Evolutionary conservation across 2,113 vertebrate species (phyloP).

Genomic region (Upupa epops): DNA sequence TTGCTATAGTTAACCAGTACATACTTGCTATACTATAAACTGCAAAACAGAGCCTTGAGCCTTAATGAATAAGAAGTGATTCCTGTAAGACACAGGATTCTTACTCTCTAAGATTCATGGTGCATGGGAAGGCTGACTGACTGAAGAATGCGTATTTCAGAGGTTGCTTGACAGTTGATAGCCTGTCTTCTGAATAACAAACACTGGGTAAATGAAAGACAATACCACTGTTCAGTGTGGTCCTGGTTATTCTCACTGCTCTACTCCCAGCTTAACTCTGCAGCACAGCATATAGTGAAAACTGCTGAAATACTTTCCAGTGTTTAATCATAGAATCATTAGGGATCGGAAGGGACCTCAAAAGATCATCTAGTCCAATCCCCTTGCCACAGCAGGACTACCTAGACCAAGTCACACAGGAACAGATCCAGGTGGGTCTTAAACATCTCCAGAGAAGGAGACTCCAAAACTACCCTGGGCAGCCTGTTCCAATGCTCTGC

Average conservation of each 20-base stretch:
- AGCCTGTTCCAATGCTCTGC: too few relatives aligned
- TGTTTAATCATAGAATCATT: not conserved
- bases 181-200: not conserved
- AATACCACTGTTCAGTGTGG: not conserved
- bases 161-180: not conserved
- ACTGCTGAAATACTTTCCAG: not conserved
- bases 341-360: too few relatives aligned
- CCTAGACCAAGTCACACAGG: too few relatives aligned
- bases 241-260: not conserved
- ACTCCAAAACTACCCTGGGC: too few relatives aligned
- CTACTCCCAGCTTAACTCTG: not conserved
- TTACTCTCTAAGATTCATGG: not conserved
- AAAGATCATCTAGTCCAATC: too few relatives aligned
- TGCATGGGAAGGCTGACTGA: not conserved
- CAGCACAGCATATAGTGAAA: rapidly evolving
- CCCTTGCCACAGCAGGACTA: too few relatives aligned
- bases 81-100: not conserved
- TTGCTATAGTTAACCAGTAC: not conserved
- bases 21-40: not conserved
- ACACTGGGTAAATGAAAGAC: not conserved
- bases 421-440: too few relatives aligned
- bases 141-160: not conserved
- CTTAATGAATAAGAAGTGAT: not conserved
- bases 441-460: too few relatives aligned
- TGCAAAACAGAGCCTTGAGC: not conserved